Base-by-base conservation (phyloP, 2,888 invertebrate species). In the Sturmia bella region DNA sequence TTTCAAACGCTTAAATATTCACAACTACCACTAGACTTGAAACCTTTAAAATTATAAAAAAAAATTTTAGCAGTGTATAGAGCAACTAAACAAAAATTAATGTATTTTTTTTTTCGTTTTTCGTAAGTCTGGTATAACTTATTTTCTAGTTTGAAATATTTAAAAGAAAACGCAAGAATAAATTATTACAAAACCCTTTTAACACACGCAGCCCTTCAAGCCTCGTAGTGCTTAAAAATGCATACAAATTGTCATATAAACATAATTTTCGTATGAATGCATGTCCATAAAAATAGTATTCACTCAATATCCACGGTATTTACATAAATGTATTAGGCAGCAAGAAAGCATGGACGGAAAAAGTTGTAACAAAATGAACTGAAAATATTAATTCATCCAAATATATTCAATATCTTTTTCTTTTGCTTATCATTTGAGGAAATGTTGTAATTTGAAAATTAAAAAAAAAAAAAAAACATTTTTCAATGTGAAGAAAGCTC, bases 241-340 rank as follows among this genome's bases (percentile, higher is more conserved):
- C 59, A 52, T 72, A 72, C 41, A 50, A 72, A 61, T 72, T 48
- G 50, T 27, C 41, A 21, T 12, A 72, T 72, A 72, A 61, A 27
- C 21, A 70, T 57, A 70, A 21, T 32, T 32, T 17, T 9, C 45
- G 4, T 45, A 45, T 45, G 17, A 7, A 24, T 52, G 21, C 12
- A 52, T 24, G 32, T 32, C 32, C 9, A 32, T 32, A 32, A 32
- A 32, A 32, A 7, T 4, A 27, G n/a, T n/a, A n/a, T n/a, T n/a
- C n/a, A n/a, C n/a, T n/a, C n/a, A 27, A 27, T 4, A 27, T 27
- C 27, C 27, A 32, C 32, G 3, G 7, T 7, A 32, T 32, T 32
- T 9, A 32, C 32, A 32, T 32, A 32, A n/a, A 32, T 32, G 5
- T 32, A 32, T 32, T 1, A 32, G 32, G 32, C 32, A 32, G 32